Evolutionary conservation across 2,797 vertebrate genomes (phyloP).

Genomic region (Danio aesculapii): DNA sequence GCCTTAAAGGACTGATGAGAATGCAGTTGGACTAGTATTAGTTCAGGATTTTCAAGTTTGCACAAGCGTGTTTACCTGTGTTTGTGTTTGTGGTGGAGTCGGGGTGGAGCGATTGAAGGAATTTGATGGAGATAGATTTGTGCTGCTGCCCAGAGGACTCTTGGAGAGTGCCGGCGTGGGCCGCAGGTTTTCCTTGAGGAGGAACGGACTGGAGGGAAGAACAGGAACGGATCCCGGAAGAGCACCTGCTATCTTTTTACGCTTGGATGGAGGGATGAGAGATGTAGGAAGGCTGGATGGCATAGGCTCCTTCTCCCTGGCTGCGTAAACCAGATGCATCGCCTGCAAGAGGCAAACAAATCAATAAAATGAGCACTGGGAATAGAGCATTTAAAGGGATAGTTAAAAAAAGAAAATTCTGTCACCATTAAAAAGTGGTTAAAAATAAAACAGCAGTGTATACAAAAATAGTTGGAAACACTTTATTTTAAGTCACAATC

Average conservation of each 20-base stretch:
- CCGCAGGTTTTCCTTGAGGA: constrained; percentile 86
- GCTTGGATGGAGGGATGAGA: constrained; percentile 92
- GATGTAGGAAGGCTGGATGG: constrained; percentile 84
- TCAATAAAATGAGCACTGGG: not conserved
- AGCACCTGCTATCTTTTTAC: constrained; percentile 81
- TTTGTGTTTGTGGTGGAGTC: constrained; percentile 49
- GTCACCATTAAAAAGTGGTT: no score
- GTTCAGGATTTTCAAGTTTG: constrained; percentile 48
- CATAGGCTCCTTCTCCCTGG: constrained; percentile 92
- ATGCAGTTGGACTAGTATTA: constrained; percentile 72
- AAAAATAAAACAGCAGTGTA: no score
- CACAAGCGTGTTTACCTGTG: not conserved
- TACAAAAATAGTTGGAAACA: no score
- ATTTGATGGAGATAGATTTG: constrained; percentile 89
- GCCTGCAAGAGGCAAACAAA: constrained; percentile 75
- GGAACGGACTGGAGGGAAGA: constrained; percentile 83
- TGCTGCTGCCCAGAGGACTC: constrained; percentile 78
- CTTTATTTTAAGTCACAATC: no score
- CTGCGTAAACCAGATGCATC: constrained; percentile 96
- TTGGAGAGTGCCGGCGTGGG: constrained; percentile 82
- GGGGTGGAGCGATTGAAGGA: constrained; percentile 78
- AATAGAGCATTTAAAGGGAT: no score
- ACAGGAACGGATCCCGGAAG: constrained; percentile 87
- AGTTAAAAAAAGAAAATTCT: no score
- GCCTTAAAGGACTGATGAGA: constrained; percentile 37